Evolutionary conservation across 2,888 invertebrate species (phyloP), one percentile per base, ranked within the genome.

Genomic region (Agrilus biguttatus): DNA sequence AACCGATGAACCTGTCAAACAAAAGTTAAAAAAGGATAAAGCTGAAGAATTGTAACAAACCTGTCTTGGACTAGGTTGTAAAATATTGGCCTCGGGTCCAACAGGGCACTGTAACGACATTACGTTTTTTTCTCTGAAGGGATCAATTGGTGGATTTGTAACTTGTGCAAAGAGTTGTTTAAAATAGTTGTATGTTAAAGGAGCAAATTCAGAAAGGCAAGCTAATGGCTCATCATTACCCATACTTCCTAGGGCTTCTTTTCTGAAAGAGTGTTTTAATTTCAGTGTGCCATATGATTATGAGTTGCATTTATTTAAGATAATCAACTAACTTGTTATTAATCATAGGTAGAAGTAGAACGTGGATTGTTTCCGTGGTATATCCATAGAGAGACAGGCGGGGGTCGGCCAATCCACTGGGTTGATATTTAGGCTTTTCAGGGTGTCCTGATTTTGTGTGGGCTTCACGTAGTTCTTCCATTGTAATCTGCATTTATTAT

Each of bases 71-170:
- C 81, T 83, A 7, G 97, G 96, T 58, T 88, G 78, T 51, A 98
- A 70, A 45, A 98, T 84, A 67, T 98, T 98, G 4, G 85, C 84
- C 56, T 91, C 92, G 0, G 98, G 98, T 0, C 98, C 98, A 57
- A 98, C 81, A 0, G 97, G 97, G 60, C 96, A 96, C 49, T 90
- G 82, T 65, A 98, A 72, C 0, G 96, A 95, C 97, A 98, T 98
- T 47, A 98, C 96, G 51, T 97, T 88, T 68, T 91, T 92, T 70
- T 98, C 98, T 55, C 95, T 74, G 77, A 98, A 97, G 33, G 98
- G 98, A 73, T 98, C 98, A 53, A 98, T 97, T 5, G 98, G 98
- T 5, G 98, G 98, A 72, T 98, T 98, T 55, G 98, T 98, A 54
- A 95, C 91, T 74, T 98, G 98, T 33, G 98, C 98, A 68, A 98